phyloP scores from a whole-genome alignment of 1,140 invertebrate species.

The Atta cephalotes region DNA sequence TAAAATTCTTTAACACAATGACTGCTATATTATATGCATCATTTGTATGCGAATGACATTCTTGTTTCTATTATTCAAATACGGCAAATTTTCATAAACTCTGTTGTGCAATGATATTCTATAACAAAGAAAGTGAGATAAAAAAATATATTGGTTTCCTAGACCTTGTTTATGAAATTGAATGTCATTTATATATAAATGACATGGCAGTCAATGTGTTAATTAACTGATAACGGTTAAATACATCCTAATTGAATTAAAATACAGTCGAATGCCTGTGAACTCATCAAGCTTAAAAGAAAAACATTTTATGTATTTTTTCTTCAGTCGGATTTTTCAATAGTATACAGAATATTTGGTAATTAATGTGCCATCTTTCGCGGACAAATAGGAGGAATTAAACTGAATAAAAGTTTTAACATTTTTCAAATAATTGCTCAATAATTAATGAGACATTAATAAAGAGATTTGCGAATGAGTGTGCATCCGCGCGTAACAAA shows the following conservation, averaged over 20 bases:
- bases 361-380: no score
- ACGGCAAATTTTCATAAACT: background rate
- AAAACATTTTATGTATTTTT: background rate
- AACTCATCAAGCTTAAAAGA: background rate
- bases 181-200: background rate
- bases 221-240: slow-evolving; percentile 17
- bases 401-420: no score
- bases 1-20: slow-evolving; percentile 9
- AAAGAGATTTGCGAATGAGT: no score
- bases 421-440: no score
- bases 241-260: background rate
- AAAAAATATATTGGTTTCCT: background rate
- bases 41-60: background rate
- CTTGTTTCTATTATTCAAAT: background rate
- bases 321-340: background rate
- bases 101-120: background rate
- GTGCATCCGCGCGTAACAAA: no score
- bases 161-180: background rate
- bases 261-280: slow-evolving; percentile 9
- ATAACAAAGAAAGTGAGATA: background rate
- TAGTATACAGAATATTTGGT: no score
- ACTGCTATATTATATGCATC: background rate
- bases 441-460: no score
- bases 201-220: background rate
- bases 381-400: no score